A percentile compares a stretch with the other conserved stretches of the same genome.
Evolutionary conservation across 1,140 invertebrate species (phyloP).

Genomic region (Drosophila chauvacae): DNA sequence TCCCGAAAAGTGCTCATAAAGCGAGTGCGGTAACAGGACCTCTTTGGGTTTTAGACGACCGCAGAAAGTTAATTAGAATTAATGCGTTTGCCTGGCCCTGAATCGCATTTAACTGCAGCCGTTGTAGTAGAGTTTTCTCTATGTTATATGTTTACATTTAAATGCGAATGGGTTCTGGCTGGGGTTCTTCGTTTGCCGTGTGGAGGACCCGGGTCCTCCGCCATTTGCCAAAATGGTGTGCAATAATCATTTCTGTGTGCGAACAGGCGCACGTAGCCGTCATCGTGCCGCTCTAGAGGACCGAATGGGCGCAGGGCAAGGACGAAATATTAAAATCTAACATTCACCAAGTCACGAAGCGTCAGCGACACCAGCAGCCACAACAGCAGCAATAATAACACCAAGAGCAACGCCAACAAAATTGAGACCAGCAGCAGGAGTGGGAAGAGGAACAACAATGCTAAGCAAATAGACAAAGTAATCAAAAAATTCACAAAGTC

Average conservation of each 20-base stretch:
- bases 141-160: constrained; percentile 67
- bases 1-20: constrained; percentile 64
- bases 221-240: constrained; percentile 68
- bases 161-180: constrained; percentile 45
- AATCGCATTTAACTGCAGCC: constrained; percentile 75
- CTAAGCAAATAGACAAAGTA: constrained; percentile 75
- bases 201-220: not conserved
- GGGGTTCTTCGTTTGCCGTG: not conserved
- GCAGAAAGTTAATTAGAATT: constrained; percentile 83
- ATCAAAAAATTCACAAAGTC: constrained; percentile 53
- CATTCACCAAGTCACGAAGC: constrained; percentile 62
- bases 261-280: constrained; percentile 68
- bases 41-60: constrained; percentile 64
- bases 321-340: constrained; percentile 75
- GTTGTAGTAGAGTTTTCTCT: constrained; percentile 15
- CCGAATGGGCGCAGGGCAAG: constrained; percentile 43
- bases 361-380: constrained; percentile 51
- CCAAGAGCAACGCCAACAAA: constrained; percentile 40
- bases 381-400: constrained; percentile 57
- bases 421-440: constrained; percentile 6
- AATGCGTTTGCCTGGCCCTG: constrained; percentile 67
- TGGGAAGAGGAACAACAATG: constrained; percentile 53
- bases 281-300: constrained; percentile 62
- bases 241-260: constrained; percentile 78
- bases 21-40: constrained; percentile 33